Percentiles rank a stretch among this genome's conserved stretches.
Conservation (phyloP, 2,113 vertebrate species). For the Ramphastos sulfuratus region DNA sequence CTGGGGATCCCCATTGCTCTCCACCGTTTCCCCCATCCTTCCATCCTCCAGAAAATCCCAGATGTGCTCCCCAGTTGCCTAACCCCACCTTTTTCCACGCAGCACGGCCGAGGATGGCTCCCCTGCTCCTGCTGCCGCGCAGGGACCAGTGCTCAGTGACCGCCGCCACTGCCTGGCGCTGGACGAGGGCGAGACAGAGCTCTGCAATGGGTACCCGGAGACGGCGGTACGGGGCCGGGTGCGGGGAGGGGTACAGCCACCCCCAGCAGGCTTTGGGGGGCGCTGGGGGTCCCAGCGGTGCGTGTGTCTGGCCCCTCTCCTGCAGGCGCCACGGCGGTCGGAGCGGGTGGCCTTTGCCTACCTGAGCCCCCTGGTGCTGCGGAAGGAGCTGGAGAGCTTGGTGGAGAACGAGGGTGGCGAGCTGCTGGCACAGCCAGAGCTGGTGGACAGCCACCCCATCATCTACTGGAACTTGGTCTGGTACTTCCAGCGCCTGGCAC, state of each 20-base stretch:
- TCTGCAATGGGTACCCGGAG: slow-evolving; percentile 23
- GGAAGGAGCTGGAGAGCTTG: slow-evolving; percentile 92
- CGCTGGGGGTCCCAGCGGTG: background rate
- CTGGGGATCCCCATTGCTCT: background rate
- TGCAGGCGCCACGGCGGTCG: slow-evolving; percentile 24
- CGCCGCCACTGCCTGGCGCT: slow-evolving; percentile 81
- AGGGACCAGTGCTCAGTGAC: slow-evolving; percentile 76
- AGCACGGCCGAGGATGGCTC: background rate
- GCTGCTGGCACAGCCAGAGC: slow-evolving; percentile 82
- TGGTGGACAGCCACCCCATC: slow-evolving; percentile 90
- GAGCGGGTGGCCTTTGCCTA: slow-evolving; percentile 85
- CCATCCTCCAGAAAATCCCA: no score
- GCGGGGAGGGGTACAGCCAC: background rate
- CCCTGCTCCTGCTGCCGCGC: slow-evolving; percentile 22
- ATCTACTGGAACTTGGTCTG: slow-evolving; percentile 97
- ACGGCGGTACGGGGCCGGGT: background rate
- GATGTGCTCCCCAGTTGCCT: background rate
- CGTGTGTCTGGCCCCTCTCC: no score
- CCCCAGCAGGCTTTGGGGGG: background rate
- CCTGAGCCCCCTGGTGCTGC: slow-evolving; percentile 90
- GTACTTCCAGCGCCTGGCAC: slow-evolving; percentile 88
- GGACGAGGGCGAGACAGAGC: slow-evolving; percentile 75
- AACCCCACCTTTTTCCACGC: accelerated
- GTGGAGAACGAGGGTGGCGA: slow-evolving; percentile 91
- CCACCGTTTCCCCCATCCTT: background rate